Percentiles rank a stretch among this genome's conserved stretches.
phyloP scores from a whole-genome alignment of 1,140 invertebrate genomes.

The Nautilus pompilius region DNA sequence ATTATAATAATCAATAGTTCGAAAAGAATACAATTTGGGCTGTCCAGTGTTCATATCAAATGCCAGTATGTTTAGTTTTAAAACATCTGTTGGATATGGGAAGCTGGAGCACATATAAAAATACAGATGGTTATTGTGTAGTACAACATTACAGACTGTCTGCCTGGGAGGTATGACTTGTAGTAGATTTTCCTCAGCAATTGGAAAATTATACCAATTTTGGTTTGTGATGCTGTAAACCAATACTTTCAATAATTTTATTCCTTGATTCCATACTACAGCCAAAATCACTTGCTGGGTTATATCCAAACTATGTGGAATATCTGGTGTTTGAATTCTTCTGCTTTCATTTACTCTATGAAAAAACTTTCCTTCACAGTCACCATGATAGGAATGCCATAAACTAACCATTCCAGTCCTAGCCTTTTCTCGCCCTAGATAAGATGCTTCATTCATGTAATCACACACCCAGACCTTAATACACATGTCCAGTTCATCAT shows the following conservation, averaged over 20 bases:
- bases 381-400: constrained; percentile 1
- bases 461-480: constrained; percentile 46
- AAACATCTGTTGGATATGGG: constrained; percentile 50
- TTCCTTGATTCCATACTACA: constrained; percentile 43
- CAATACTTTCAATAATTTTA: constrained; percentile 48
- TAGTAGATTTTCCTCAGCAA: constrained; percentile 37
- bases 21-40: constrained; percentile 42
- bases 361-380: background rate
- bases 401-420: constrained; percentile 4
- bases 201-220: constrained; percentile 43
- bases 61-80: constrained; percentile 46
- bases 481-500: constrained; percentile 25
- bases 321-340: background rate
- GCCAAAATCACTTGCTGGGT: constrained; percentile 33
- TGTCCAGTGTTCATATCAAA: constrained; percentile 41
- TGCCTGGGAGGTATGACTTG: constrained; percentile 43
- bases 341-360: background rate
- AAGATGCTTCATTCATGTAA: constrained; percentile 28
- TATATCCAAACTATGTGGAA: constrained; percentile 5
- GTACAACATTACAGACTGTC: constrained; percentile 42
- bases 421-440: constrained; percentile 19
- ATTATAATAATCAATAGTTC: constrained; percentile 43
- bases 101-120: constrained; percentile 49
- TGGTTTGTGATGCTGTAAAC: constrained; percentile 41
- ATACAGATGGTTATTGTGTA: constrained; percentile 39